Conservation (phyloP, 53 echinoderm and acorn worm species). For the Holothuria leucospilota region DNA sequence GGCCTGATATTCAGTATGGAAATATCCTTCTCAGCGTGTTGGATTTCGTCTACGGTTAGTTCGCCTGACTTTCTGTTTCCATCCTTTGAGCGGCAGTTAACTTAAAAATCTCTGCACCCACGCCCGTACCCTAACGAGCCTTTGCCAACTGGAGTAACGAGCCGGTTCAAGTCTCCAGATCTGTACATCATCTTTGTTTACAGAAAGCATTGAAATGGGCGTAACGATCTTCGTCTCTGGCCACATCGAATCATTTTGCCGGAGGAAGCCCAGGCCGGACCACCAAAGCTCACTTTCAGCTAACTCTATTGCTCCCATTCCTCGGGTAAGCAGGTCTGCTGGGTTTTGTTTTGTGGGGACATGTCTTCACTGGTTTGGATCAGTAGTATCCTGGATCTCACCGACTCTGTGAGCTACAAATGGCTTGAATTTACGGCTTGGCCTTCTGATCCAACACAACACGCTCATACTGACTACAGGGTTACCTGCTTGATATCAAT, state of each 20-base stretch:
- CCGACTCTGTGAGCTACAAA: slow-evolving; percentile 18
- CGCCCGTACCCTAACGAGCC: not conserved
- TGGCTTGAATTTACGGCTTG: slow-evolving; percentile 24
- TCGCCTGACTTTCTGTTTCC: slow-evolving; percentile 24
- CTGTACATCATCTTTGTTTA: not conserved
- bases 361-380: slow-evolving; percentile 4
- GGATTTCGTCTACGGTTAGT: slow-evolving; percentile 1
- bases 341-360: too few species aligned
- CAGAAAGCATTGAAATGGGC: not conserved
- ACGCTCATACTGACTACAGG: slow-evolving; percentile 37
- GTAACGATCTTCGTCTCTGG: not conserved
- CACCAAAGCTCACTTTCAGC: not conserved
- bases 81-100: not conserved
- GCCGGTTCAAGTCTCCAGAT: not conserved
- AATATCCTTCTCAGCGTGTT: slow-evolving; percentile 11
- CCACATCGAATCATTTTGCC: not conserved
- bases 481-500: not conserved
- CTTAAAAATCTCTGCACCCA: slow-evolving; percentile 40
- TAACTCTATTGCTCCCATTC: not conserved
- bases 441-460: slow-evolving; percentile 27
- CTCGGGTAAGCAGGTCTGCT: not conserved
- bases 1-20: not conserved
- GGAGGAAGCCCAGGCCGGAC: not conserved
- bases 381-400: not conserved
- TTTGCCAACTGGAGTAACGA: slow-evolving; percentile 16